Conservation (phyloP, 1,140 invertebrate genomes). For the Diuraphis noxia region DNA sequence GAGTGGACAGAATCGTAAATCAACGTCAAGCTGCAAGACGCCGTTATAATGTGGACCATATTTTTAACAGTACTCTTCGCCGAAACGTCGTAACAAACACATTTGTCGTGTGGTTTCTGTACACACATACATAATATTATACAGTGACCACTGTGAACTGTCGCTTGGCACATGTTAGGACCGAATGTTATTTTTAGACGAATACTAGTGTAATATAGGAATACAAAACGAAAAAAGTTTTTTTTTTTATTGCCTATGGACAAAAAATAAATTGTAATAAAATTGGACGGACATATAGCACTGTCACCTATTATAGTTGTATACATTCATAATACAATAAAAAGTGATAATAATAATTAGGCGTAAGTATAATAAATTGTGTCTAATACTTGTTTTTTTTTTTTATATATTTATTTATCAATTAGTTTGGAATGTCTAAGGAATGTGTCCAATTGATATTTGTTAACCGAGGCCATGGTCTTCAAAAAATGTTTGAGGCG, state of each 20-base stretch:
- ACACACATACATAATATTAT: neutral
- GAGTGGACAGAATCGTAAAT: neutral
- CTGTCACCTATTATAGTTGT: constrained; percentile 15
- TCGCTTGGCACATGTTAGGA: constrained; percentile 9
- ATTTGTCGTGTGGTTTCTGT: neutral
- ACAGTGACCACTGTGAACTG: neutral
- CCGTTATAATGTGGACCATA: neutral
- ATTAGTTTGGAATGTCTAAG: constrained; percentile 45
- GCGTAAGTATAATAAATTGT: constrained; percentile 26
- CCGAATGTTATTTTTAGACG: neutral
- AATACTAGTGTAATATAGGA: constrained; percentile 12
- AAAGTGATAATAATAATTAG: constrained; percentile 27
- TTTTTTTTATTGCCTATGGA: constrained; percentile 36
- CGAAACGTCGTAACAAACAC: neutral
- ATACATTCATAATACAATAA: constrained; percentile 22
- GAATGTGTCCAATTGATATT: neutral
- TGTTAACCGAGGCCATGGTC: constrained; percentile 93
- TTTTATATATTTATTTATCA: neutral
- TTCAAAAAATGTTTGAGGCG: constrained; percentile 97
- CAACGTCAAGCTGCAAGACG: neutral
- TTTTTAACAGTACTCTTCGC: neutral
- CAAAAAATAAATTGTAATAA: constrained; percentile 44
- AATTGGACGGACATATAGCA: constrained; percentile 46
- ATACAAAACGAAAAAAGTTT: constrained; percentile 32
- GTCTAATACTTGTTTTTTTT: constrained; percentile 15